Percentiles rank a stretch among this genome's conserved stretches.
phyloP scores from a whole-genome alignment of 2,888 invertebrate genomes.

The Tenthredo mesomela region DNA sequence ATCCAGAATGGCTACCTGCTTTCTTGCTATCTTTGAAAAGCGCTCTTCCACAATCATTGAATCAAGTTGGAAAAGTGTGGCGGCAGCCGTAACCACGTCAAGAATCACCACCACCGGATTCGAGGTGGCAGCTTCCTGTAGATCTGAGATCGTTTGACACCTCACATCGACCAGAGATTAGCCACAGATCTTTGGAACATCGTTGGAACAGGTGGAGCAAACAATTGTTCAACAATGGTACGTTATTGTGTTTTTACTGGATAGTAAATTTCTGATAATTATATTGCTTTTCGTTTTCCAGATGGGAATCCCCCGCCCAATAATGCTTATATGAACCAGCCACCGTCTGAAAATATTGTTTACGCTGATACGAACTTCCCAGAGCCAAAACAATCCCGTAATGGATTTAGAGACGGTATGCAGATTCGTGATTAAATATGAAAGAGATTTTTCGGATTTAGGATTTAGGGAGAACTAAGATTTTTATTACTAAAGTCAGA shows the following conservation, averaged over 20 bases:
- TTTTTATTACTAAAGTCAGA: no score
- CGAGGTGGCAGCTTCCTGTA: neutral
- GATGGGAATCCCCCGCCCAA: neutral
- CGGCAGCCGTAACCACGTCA: no score
- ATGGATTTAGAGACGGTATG: neutral
- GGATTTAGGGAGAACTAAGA: neutral
- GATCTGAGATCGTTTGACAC: neutral
- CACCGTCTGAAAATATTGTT: neutral
- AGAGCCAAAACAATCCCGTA: neutral
- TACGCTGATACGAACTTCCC: neutral
- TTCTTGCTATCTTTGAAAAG: neutral
- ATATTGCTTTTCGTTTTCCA: no score
- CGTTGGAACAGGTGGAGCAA: no score
- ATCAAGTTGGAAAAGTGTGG: neutral
- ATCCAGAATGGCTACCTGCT: neutral
- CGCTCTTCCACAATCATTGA: neutral
- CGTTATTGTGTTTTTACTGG: no score
- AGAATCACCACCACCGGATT: neutral
- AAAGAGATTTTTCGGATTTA: neutral
- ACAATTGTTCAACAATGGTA: no score
- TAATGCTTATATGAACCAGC: neutral
- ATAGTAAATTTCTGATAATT: no score
- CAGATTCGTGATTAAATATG: neutral
- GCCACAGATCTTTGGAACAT: no score
- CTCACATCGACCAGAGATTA: neutral